These are phyloP conservation scores for Lucilia sericata DNA, from an alignment of 1,140 invertebrate genomes.

Conservation along the genomic window DNA sequence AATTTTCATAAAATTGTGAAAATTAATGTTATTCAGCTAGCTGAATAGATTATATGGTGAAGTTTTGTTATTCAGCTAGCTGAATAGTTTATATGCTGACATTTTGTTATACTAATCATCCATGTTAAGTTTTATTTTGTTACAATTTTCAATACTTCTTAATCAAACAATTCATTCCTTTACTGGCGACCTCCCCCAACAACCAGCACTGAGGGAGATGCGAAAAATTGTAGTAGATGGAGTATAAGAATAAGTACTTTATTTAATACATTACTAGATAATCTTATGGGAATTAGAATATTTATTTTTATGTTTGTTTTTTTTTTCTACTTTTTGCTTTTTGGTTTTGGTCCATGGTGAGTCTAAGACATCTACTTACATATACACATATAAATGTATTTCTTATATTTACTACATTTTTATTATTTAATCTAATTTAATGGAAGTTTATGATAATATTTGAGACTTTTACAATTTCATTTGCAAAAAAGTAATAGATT, in stretches of 20 bases:
- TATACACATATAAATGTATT: neutral
- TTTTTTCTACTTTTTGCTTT: neutral
- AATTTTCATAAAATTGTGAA: too few species aligned
- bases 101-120: too few species aligned
- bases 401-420: constrained; percentile 15
- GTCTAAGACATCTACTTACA: neutral
- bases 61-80: too few species aligned
- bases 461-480: neutral
- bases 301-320: constrained; percentile 35
- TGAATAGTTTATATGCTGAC: too few species aligned
- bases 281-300: constrained; percentile 39
- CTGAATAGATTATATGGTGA: too few species aligned
- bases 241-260: constrained; percentile 33
- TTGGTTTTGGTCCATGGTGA: neutral
- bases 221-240: neutral
- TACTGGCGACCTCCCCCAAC: neutral
- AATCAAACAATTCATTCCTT: neutral
- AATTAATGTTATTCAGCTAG: too few species aligned
- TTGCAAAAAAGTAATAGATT: neutral
- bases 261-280: constrained; percentile 43
- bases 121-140: too few species aligned
- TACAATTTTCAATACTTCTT: too few species aligned
- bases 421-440: constrained; percentile 43
- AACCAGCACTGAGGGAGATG: neutral
- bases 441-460: constrained; percentile 37